phyloP scores from a whole-genome alignment of 1,140 invertebrate genomes.

The Heliconius nattereri region DNA sequence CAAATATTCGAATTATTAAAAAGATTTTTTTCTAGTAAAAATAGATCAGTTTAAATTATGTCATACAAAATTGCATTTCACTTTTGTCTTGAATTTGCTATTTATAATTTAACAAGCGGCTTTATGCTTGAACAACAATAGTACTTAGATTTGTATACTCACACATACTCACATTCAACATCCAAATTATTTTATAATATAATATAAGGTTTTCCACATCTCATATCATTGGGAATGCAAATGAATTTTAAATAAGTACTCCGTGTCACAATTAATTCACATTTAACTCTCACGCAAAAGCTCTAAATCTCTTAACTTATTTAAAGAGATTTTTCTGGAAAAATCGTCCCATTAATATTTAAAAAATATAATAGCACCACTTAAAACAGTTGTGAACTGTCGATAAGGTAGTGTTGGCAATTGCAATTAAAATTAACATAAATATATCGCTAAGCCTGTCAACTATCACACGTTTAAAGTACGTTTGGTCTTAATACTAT shows the following conservation, averaged over 20 bases:
- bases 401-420: constrained; percentile 26
- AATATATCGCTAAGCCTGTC: constrained; percentile 27
- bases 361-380: constrained; percentile 41
- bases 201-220: constrained; percentile 27
- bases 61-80: background rate
- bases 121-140: background rate
- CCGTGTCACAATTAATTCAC: constrained; percentile 18
- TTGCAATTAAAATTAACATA: constrained; percentile 35
- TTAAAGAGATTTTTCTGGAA: constrained; percentile 16
- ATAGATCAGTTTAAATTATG: background rate
- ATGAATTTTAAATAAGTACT: constrained; percentile 43
- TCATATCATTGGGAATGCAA: constrained; percentile 58
- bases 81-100: background rate
- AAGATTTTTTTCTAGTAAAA: background rate
- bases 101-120: background rate
- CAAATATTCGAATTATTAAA: background rate
- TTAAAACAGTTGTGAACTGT: constrained; percentile 27
- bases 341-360: constrained; percentile 28
- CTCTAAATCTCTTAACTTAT: constrained; percentile 3
- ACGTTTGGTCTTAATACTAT: constrained; percentile 9
- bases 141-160: background rate
- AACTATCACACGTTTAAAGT: constrained; percentile 31
- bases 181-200: background rate
- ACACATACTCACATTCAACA: constrained; percentile 11
- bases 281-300: constrained; percentile 16